phyloP scores from a whole-genome alignment of 35 echinoderm and acorn worm species.

The Hemicentrotus pulcherrimus region DNA sequence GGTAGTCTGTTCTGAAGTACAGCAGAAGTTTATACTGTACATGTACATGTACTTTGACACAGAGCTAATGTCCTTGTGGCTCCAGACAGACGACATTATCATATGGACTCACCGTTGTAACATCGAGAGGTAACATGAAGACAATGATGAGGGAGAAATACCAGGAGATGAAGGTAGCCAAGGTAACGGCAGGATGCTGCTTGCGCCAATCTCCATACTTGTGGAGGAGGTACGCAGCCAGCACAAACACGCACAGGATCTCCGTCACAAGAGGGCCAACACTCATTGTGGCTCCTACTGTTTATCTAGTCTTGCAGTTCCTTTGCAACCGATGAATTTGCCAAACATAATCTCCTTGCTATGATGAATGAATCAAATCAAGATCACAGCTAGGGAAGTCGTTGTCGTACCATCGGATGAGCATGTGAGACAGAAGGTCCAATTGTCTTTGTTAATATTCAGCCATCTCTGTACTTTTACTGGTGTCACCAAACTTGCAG shows the following conservation, averaged over 20 bases:
- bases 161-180: slow-evolving; percentile 87
- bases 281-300: slow-evolving; percentile 68
- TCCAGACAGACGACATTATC: no score
- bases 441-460: no score
- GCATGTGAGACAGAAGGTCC: no score
- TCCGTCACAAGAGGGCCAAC: slow-evolving; percentile 90
- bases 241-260: slow-evolving; percentile 87
- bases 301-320: background rate
- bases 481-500: no score
- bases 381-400: background rate
- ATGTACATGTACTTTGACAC: no score
- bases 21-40: no score
- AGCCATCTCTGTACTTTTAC: no score
- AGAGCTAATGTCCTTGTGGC: no score
- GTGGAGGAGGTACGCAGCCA: slow-evolving; percentile 91
- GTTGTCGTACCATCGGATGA: no score
- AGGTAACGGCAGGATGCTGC: slow-evolving; percentile 91
- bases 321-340: background rate
- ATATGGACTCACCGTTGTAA: slow-evolving; percentile 81
- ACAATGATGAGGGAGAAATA: slow-evolving; percentile 99
- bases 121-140: slow-evolving; percentile 95
- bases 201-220: slow-evolving; percentile 98
- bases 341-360: background rate
- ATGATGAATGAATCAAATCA: background rate
- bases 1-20: no score